phyloP scores from a whole-genome alignment of 2,113 vertebrate genomes.

The Catharus minimus region DNA sequence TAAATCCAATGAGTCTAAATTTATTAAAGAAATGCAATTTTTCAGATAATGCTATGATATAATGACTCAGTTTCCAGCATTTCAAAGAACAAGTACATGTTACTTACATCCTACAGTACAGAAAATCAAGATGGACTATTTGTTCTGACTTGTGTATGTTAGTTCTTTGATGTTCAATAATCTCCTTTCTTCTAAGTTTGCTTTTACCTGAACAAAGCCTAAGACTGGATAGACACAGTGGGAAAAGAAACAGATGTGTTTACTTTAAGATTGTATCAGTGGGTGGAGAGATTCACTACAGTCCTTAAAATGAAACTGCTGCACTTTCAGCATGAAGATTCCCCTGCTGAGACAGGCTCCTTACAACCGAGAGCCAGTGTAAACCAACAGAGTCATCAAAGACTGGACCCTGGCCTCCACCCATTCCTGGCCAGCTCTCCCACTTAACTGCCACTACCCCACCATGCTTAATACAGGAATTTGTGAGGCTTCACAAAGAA shows the following conservation, averaged over 20 bases:
- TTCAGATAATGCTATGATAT: not conserved
- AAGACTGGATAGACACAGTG: not conserved
- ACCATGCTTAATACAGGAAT: rapidly evolving
- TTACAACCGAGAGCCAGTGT: not conserved
- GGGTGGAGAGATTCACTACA: not conserved
- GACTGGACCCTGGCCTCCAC: not conserved
- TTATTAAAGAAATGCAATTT: not conserved
- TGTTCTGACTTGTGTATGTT: not conserved
- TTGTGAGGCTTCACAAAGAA: not conserved
- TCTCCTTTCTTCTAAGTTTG: not conserved
- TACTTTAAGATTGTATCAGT: not conserved
- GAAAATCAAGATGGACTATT: not conserved
- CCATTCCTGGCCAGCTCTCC: not conserved
- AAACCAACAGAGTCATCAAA: not conserved
- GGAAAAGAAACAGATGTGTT: not conserved
- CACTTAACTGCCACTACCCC: rapidly evolving
- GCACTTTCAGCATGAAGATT: not conserved
- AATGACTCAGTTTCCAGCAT: not conserved
- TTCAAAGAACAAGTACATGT: not conserved
- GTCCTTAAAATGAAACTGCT: not conserved
- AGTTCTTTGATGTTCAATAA: not conserved
- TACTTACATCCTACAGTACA: not conserved
- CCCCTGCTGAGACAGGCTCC: not conserved
- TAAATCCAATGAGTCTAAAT: not conserved
- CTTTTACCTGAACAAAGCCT: not conserved